phyloP scores from a whole-genome alignment of 2,113 vertebrate species.

The Pachyramphus minor region DNA sequence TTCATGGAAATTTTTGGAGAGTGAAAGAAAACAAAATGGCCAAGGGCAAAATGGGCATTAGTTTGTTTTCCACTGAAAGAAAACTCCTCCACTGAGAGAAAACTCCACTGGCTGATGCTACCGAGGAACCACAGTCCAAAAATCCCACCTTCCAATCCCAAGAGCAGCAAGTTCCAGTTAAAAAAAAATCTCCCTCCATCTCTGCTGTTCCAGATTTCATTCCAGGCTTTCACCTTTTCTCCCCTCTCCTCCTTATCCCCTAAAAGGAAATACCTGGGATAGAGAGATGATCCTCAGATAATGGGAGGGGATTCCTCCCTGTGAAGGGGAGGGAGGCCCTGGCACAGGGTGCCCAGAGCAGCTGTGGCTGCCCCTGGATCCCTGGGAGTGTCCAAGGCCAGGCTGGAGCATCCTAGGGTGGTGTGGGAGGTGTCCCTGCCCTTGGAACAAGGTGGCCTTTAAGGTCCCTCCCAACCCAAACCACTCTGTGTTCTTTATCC shows the following conservation, averaged over 20 bases:
- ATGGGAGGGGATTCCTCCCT: neutral
- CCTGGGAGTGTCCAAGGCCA: neutral
- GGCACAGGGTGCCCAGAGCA: neutral
- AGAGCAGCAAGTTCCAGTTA: neutral
- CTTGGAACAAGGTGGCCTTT: neutral
- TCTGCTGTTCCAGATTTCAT: neutral
- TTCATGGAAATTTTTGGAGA: neutral
- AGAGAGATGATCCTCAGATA: neutral
- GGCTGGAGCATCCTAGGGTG: neutral
- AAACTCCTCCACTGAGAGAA: neutral
- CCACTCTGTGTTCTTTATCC: too few relatives aligned
- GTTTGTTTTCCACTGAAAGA: fast-evolving
- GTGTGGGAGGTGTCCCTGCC: neutral
- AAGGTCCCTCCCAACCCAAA: neutral
- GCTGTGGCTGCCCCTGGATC: neutral
- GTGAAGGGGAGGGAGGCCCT: neutral
- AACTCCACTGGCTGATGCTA: neutral
- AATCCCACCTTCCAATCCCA: neutral
- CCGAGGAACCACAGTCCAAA: neutral
- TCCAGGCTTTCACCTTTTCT: neutral
- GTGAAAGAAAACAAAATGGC: neutral
- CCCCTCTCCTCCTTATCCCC: neutral
- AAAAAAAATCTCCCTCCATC: neutral
- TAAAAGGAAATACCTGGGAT: neutral
- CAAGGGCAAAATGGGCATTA: neutral